Evolutionary conservation across 2,888 invertebrate species (phyloP), one percentile per base, ranked within the genome.

Genomic region (Colostygia pectinataria): DNA sequence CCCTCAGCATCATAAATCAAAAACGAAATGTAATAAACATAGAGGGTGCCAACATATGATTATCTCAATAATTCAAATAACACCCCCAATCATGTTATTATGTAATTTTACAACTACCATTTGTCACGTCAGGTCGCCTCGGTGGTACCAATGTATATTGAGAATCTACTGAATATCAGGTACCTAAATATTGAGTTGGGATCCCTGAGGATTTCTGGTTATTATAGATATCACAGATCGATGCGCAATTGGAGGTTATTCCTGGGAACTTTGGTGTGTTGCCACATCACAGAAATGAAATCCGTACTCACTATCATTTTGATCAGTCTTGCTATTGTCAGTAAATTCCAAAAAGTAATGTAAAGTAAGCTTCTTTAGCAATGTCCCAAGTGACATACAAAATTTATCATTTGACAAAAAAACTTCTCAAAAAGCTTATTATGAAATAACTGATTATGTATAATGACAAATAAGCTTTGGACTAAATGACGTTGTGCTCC

Each of bases 81-180:
- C 57, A 49, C 63, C 65, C 66, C 60, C 57, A 63, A 64, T 57
- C 57, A 65, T 53, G 63, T 65, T 50, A 57, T 43, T 68, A 66
- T 64, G 61, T 71, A 64, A 71, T 72, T 62, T 57, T 42, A 61
- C 60, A 34, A 46, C 40, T 61, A 61, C 66, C 54, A 62, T 66
- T 74, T 66, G 74, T 71, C 72, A 74, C 70, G 65, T 65, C 70
- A 74, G 67, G 65, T 65, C 34, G 18, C 20, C 2, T 6, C 6
- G 5, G 18, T 18, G 32, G 20, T 33, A 41, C 6, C 43, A 32
- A 32, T 58, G 54, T 61, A 56, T 55, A 39, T 53, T 34, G 49
- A 29, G 48, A 53, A 53, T 59, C 5, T 28, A 25, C 10, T 41
- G 38, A 54, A 48, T 46, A 43, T 38, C 12, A 38, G 39, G 34